Percentiles rank a stretch among this genome's conserved stretches.
Evolutionary conservation across 1,140 invertebrate species (phyloP).

Genomic region (Papilio glaucus): DNA sequence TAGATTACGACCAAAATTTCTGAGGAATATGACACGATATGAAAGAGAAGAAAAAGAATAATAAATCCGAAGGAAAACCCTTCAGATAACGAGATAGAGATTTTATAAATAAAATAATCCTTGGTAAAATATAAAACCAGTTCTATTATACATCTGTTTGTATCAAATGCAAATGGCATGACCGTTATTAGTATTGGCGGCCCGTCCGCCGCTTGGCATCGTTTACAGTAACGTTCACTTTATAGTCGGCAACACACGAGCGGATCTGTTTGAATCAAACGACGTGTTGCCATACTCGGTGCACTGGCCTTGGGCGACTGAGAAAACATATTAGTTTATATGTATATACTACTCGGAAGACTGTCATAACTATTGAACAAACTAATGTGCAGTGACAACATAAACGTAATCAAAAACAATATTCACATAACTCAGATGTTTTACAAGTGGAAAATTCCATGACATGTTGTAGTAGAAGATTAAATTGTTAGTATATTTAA

Average conservation of each 20-base stretch:
- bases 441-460: constrained; percentile 6
- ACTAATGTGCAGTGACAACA: constrained; percentile 12
- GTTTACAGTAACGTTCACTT: constrained; percentile 31
- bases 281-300: constrained; percentile 18
- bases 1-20: too few relatives aligned
- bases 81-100: too few relatives aligned
- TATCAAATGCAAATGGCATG: constrained; percentile 14
- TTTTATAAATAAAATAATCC: too few relatives aligned
- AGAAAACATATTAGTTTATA: constrained; percentile 22
- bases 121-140: too few relatives aligned
- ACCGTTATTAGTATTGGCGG: constrained; percentile 14
- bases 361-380: not conserved
- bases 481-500: too few relatives aligned
- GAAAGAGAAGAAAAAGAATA: too few relatives aligned
- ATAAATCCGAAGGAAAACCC: too few relatives aligned
- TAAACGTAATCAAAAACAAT: not conserved
- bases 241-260: constrained; percentile 14
- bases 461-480: too few relatives aligned
- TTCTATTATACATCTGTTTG: not conserved
- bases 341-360: not conserved
- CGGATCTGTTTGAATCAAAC: constrained; percentile 31
- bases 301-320: constrained; percentile 10
- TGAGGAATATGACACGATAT: too few relatives aligned
- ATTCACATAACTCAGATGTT: not conserved
- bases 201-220: constrained; percentile 1